These are phyloP conservation scores for Sesamia nonagrioides DNA, from an alignment of 1,140 invertebrate genomes.

Conservation along the genomic window DNA sequence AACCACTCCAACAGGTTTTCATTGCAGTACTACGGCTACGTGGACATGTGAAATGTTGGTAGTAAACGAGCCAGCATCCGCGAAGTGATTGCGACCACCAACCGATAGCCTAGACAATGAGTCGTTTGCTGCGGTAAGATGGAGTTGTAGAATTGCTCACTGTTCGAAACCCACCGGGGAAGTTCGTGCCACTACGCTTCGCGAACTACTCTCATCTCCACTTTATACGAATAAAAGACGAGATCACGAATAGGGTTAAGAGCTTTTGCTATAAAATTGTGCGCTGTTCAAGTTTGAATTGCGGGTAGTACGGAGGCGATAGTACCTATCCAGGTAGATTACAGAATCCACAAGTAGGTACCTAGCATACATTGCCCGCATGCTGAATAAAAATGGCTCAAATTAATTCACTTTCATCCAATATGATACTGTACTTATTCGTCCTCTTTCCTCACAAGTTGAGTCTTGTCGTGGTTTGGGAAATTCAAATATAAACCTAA, in stretches of 20 bases:
- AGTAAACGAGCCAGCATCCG: conserved; percentile 12
- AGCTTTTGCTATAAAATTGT: conserved; percentile 35
- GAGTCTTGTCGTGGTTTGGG: too few relatives aligned
- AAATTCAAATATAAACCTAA: not conserved
- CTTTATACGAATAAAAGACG: conserved; percentile 21
- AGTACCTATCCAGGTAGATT: not conserved
- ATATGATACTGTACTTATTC: too few relatives aligned
- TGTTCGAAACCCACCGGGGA: not conserved
- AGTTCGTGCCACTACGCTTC: conserved; percentile 1
- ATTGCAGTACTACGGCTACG: conserved; percentile 27
- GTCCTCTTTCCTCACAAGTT: too few relatives aligned
- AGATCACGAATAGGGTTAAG: conserved; percentile 31
- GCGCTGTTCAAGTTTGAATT: conserved; percentile 23
- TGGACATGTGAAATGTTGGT: conserved; percentile 32
- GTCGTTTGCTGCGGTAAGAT: conserved; percentile 23
- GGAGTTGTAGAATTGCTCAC: not conserved
- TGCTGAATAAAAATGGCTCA: too few relatives aligned
- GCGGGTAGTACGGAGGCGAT: not conserved
- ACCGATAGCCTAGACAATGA: conserved; percentile 22
- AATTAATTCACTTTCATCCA: too few relatives aligned
- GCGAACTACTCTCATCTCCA: conserved; percentile 4
- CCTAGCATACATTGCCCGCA: too few relatives aligned
- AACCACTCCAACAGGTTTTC: conserved; percentile 46
- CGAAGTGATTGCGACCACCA: not conserved
- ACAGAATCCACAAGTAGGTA: too few relatives aligned